phyloP scores from a whole-genome alignment of 2,888 invertebrate genomes.

The Agrotis puta region DNA sequence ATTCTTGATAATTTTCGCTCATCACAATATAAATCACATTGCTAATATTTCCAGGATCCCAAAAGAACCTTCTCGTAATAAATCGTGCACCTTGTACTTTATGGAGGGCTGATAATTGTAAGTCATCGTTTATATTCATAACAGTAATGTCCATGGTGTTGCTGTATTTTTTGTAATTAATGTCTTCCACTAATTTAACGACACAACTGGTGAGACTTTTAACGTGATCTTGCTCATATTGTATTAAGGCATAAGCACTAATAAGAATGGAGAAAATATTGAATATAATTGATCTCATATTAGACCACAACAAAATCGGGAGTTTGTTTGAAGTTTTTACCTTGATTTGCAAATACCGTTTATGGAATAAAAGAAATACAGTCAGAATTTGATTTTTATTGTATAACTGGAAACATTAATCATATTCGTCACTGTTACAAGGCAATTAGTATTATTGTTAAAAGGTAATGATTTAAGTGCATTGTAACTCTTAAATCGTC shows the following conservation, averaged over 20 bases:
- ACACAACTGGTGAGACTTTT: constrained; percentile 55
- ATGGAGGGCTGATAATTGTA: constrained; percentile 61
- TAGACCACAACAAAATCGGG: constrained; percentile 12
- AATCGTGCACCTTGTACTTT: constrained; percentile 59
- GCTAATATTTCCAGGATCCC: constrained; percentile 57
- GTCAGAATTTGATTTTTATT: neutral
- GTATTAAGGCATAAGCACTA: constrained; percentile 25
- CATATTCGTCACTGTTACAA: neutral
- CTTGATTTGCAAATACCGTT: neutral
- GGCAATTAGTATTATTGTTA: constrained; percentile 5
- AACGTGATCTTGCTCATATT: constrained; percentile 9
- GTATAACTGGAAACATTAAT: constrained; percentile 14
- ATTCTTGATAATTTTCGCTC: constrained; percentile 59
- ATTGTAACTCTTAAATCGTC: neutral
- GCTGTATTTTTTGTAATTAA: constrained; percentile 36
- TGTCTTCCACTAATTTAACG: constrained; percentile 43
- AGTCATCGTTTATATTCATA: constrained; percentile 63
- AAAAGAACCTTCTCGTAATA: constrained; percentile 61
- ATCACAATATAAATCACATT: constrained; percentile 67
- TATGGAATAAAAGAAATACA: constrained; percentile 2
- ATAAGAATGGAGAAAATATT: neutral
- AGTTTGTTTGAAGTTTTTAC: neutral
- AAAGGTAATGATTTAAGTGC: constrained; percentile 1
- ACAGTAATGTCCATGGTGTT: constrained; percentile 62
- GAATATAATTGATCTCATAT: constrained; percentile 9